Percentiles rank a stretch among this genome's conserved stretches.
Evolutionary conservation across 2,888 invertebrate species (phyloP).

Genomic region (Graphium colonna): DNA sequence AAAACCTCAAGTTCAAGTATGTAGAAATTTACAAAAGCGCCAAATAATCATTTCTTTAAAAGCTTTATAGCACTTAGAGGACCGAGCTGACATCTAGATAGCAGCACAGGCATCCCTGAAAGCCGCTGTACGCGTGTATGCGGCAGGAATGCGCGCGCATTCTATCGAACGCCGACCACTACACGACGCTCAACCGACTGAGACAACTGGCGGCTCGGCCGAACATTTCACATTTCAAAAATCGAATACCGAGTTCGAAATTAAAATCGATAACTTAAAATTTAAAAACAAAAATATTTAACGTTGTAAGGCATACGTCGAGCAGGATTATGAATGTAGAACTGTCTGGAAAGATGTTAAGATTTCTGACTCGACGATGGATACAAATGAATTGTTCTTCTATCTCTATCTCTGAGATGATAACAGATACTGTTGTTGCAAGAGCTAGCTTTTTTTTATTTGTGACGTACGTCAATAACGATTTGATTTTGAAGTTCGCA

Average conservation of each 20-base stretch:
- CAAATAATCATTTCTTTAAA: too few relatives aligned
- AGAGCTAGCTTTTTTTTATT: too few relatives aligned
- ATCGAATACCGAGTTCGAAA: not conserved
- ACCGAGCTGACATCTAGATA: constrained; percentile 23
- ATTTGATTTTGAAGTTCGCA: too few relatives aligned
- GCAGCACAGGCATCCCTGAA: constrained; percentile 31
- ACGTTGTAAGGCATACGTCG: too few relatives aligned
- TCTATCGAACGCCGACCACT: constrained; percentile 53
- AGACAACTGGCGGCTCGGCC: constrained; percentile 23
- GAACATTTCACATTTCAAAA: constrained; percentile 2
- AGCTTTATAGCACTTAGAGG: constrained; percentile 8
- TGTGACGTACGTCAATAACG: too few relatives aligned
- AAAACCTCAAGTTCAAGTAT: too few relatives aligned
- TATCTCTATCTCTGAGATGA: not conserved
- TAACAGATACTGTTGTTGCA: not conserved
- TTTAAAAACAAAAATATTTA: not conserved
- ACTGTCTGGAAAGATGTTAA: too few relatives aligned
- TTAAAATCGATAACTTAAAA: not conserved
- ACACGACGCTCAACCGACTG: constrained; percentile 30
- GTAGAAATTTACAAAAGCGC: too few relatives aligned
- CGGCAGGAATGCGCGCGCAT: constrained; percentile 61
- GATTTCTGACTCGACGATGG: too few relatives aligned
- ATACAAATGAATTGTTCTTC: too few relatives aligned
- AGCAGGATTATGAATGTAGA: too few relatives aligned
- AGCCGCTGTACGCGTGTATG: constrained; percentile 30